Evolutionary conservation across 2,113 vertebrate genomes (phyloP).

Genomic region (Accipiter cooperii): DNA sequence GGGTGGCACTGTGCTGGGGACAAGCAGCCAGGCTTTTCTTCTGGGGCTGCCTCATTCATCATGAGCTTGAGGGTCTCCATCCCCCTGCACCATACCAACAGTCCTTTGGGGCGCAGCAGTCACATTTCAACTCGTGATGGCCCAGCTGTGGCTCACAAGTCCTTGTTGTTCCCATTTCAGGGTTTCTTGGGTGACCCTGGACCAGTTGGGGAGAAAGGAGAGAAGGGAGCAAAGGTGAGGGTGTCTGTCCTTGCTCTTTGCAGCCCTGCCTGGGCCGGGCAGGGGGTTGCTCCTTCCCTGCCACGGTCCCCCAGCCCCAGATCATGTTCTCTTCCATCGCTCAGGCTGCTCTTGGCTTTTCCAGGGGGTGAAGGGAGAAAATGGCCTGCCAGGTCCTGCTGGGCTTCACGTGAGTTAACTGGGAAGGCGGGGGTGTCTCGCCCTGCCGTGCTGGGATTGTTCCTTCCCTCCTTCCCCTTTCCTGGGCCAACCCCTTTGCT

Average conservation of each 20-base stretch:
- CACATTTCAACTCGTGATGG: fast-evolving
- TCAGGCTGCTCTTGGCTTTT: slow-evolving; percentile 22
- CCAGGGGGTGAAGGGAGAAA: slow-evolving; percentile 76
- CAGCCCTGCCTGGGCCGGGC: background rate
- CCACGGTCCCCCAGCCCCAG: background rate
- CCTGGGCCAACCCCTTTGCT: background rate
- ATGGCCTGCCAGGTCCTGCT: slow-evolving; percentile 68
- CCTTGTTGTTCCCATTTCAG: slow-evolving; percentile 49
- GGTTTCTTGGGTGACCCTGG: slow-evolving; percentile 77
- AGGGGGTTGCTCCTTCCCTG: background rate
- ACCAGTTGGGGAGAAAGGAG: slow-evolving; percentile 72
- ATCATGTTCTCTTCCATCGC: background rate
- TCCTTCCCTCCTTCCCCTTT: background rate
- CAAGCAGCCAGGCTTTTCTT: background rate
- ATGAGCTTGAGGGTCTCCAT: background rate
- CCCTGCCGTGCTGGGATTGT: background rate
- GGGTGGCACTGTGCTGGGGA: background rate
- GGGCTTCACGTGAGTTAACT: slow-evolving; percentile 73
- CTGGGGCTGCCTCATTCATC: background rate
- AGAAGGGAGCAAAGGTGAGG: slow-evolving; percentile 81
- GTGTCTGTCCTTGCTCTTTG: background rate
- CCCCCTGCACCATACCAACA: fast-evolving
- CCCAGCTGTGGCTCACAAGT: background rate
- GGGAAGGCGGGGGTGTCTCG: background rate
- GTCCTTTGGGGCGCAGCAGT: background rate